These are phyloP conservation scores for Sabatieria punctata DNA, from an alignment of 2,888 invertebrate genomes.

Conservation along the genomic window DNA sequence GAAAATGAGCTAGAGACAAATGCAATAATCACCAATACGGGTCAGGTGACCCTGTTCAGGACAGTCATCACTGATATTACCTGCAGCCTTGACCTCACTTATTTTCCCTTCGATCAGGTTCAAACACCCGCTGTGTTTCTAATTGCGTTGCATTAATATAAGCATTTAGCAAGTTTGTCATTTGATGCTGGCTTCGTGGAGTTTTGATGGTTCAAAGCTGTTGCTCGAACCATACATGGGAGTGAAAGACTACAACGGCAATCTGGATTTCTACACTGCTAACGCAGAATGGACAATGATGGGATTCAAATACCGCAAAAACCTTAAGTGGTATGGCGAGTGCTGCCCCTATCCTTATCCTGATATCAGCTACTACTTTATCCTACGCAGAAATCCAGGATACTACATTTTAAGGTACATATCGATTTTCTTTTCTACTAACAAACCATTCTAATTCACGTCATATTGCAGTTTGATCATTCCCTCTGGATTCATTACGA, in stretches of 20 bases:
- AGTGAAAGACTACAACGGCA: slow-evolving; percentile 8
- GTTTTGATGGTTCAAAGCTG: slow-evolving; percentile 9
- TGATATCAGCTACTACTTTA: slow-evolving; percentile 26
- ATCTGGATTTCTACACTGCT: slow-evolving; percentile 9
- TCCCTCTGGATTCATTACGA: slow-evolving; percentile 27
- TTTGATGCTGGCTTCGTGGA: slow-evolving; percentile 12
- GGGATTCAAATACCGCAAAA: slow-evolving; percentile 1
- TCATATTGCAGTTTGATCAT: slow-evolving; percentile 23
- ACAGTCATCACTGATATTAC: slow-evolving; percentile 9
- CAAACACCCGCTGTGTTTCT: no score
- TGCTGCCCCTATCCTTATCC: slow-evolving; percentile 28
- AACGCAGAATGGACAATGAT: slow-evolving; percentile 11
- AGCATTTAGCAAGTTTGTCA: slow-evolving; percentile 4
- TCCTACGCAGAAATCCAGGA: slow-evolving; percentile 26
- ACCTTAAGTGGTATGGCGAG: slow-evolving; percentile 20
- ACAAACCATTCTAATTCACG: not conserved
- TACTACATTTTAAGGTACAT: slow-evolving; percentile 19
- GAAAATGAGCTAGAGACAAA: slow-evolving; percentile 16
- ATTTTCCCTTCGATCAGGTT: slow-evolving; percentile 11
- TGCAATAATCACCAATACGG: slow-evolving; percentile 19
- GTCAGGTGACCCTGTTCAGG: slow-evolving; percentile 9
- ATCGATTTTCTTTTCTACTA: not conserved
- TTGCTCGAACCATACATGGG: slow-evolving; percentile 6
- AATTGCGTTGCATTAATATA: no score
- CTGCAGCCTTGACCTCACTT: slow-evolving; percentile 12